Base-by-base conservation (phyloP, 2,888 invertebrate genomes). In the Ichneumoninae sp. region DNA sequence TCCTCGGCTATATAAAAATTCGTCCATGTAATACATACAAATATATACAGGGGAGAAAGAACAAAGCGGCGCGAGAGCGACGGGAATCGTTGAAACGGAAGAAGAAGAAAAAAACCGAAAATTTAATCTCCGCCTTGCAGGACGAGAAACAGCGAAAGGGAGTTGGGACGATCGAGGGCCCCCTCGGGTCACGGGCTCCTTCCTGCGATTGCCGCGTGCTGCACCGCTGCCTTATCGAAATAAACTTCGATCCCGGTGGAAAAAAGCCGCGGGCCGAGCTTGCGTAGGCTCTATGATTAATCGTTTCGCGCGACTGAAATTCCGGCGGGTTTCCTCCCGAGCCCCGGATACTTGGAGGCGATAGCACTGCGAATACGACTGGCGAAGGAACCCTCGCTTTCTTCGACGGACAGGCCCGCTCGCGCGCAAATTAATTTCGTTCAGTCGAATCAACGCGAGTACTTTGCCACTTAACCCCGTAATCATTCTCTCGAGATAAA, bases 71-170 rank as follows among this genome's bases (percentile, higher is more conserved):
- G 65, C 2, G 44, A 70, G 71, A 65, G 68, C 63, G 75, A 82
- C 50, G 87, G 86, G 71, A 89, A 87, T 89, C 87, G 86, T 83
- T 85, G 85, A 88, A 88, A 89, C 82, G 88, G 86, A 88, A 88
- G 86, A 87, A 88, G 82, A 81, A 81, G 19, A 70, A 69, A 73
- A 83, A 76, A 19, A 52, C 30, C 66, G 88, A 90, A 89, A 89
- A 90, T 90, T 90, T 90, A 89, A 90, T 90, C 90, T 88, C 88
- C 88, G 87, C 86, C 71, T 65, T 63, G 82, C 76, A 82, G 85
- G 79, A 85, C 79, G 71, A 82, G 85, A 82, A 82, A 82, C 75
- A 68, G 66, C 70, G 60, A 81, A 52, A 68, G 65, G 68, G 63
- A 70, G 68, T 16, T 4, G 44, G 44, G 44, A 47, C 44, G 79